phyloP scores from a whole-genome alignment of 2,113 vertebrate species.

The Anhinga rufa region DNA sequence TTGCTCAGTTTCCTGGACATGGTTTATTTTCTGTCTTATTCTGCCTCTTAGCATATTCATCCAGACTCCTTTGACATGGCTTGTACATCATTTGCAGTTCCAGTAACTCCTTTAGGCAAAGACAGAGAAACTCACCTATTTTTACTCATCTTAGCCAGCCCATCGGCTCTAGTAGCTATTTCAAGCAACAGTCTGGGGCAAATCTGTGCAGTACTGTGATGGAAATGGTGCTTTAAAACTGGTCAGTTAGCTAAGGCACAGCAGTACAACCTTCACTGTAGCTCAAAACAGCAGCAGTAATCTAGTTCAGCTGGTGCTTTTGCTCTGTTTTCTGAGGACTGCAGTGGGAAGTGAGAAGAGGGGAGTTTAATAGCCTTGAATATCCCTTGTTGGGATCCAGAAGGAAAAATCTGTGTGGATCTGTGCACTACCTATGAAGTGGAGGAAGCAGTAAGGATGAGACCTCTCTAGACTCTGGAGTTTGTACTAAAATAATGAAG shows the following conservation, averaged over 20 bases:
- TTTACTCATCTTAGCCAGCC: background rate
- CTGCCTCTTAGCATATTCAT: background rate
- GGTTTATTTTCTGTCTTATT: background rate
- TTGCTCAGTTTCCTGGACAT: background rate
- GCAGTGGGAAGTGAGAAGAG: background rate
- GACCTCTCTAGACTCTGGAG: background rate
- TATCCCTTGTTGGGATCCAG: background rate
- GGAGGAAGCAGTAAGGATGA: background rate
- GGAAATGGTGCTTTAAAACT: background rate
- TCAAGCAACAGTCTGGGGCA: background rate
- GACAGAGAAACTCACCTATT: background rate
- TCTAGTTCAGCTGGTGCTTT: background rate
- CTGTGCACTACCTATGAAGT: background rate
- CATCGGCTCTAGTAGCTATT: background rate
- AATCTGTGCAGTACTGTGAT: fast-evolving
- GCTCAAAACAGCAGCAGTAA: background rate
- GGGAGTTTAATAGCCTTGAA: background rate
- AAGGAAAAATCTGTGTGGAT: background rate
- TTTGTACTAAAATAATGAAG: background rate
- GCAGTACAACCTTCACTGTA: too few species aligned
- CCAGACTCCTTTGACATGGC: background rate
- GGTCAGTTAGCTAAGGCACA: background rate
- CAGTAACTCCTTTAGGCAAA: background rate
- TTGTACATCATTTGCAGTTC: background rate
- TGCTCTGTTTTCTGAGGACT: background rate